Base-by-base conservation (phyloP, 2,888 invertebrate genomes). In the Agrotis segetum region DNA sequence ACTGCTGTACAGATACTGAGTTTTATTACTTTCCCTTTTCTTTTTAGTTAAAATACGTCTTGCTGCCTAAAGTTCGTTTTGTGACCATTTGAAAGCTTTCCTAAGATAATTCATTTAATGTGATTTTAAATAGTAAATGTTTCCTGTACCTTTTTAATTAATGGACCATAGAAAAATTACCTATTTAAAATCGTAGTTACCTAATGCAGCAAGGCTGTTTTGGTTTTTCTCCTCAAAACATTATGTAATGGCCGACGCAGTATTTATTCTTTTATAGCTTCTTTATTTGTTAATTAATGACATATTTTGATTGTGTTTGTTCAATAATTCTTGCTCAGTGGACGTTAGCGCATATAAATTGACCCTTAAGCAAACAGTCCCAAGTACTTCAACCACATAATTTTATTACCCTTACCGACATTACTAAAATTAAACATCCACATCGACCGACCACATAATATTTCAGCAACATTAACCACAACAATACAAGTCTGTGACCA, bases 381-480 rank as follows among this genome's bases (percentile, higher is more conserved):
- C 6, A 50, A 56, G 44, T 58, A 34, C 47, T 44, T 21, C 1
- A 58, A 11, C 24, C 3, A 53, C 13, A 60, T 47, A 19, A 40
- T 34, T 60, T 29, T 71, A 65, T 55, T 19, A 17, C 56, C 24
- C 4, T 44, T 29, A 49, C 50, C 24, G 9, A 60, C 70, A 61
- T 75, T 76, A 81, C 55, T 55, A 67, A 80, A 75, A 76, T 83
- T 53, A 80, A 68, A 72, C 65, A 29, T 24, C 60, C 69, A 16
- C 53, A 56, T 52, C 3, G 21, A 14, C 14, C 46, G 2, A 67
- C 44, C 77, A 67, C 63, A 52, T 59, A 74, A 75, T 75, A 56
- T 71, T 82, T 82, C 80, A 63, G 71, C 61, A 34, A 73, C 86
- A 85, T 86, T 85, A 74, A 86, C 61, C 81, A 68, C 65, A 49